Conservation (phyloP, 2,113 vertebrate genomes). For the Xenopus laevis region DNA sequence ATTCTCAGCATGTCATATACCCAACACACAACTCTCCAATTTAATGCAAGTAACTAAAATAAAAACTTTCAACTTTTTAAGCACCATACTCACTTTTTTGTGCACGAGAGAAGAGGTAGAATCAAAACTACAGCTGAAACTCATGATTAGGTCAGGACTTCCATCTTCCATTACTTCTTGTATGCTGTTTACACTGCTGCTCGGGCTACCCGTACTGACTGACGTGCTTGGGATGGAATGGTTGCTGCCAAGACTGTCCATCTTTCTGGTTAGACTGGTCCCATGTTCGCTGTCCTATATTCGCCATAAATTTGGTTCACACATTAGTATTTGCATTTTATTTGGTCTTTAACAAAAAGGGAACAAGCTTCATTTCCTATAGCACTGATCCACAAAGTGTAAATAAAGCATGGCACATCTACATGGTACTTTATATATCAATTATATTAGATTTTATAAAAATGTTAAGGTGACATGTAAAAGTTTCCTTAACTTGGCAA, state of each 20-base stretch:
- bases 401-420: no score
- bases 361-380: no score
- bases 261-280: slow-evolving; percentile 76
- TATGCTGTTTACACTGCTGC: slow-evolving; percentile 97
- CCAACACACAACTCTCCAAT: not conserved
- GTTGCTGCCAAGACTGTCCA: slow-evolving; percentile 96
- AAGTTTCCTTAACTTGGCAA: no score
- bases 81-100: slow-evolving; percentile 77
- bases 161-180: slow-evolving; percentile 92
- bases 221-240: slow-evolving; percentile 94
- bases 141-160: slow-evolving; percentile 80
- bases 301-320: slow-evolving; percentile 17
- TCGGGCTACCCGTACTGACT: slow-evolving; percentile 92
- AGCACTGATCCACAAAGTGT: no score
- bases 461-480: no score
- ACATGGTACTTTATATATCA: no score
- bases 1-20: not conserved
- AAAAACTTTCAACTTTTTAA: not conserved
- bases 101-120: slow-evolving; percentile 71
- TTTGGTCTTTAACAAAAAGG: not conserved
- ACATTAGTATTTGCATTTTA: not conserved
- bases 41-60: not conserved
- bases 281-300: slow-evolving; percentile 90
- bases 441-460: no score
- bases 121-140: slow-evolving; percentile 78